Evolutionary conservation across 2,113 vertebrate species (phyloP), one percentile per base, ranked within the genome.

Genomic region (Thunnus maccoyii): DNA sequence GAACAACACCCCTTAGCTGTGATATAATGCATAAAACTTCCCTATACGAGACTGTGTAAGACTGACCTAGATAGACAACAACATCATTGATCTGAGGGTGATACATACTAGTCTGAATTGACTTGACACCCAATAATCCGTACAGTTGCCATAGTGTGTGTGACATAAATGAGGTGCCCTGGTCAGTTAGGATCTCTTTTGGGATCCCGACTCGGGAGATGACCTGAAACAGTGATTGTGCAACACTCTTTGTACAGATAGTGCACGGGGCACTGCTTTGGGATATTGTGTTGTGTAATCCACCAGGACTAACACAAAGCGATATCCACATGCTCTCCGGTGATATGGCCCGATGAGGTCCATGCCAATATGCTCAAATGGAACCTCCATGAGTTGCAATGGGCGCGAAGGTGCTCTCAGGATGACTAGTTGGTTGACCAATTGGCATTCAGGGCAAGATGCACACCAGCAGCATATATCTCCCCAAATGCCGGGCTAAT

Each of bases 291-390:
- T 66, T 58, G 25, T 18, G 2, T 48, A 67, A 3, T 67, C 54
- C 63, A 58, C 63, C 25, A 67, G 51, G 9, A 57, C 41, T 41
- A 41, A 41, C 7, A 18, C 25, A 65, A 66, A 65, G 3, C 15
- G 8, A 36, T 58, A 76, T 1, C 54, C 15, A 8, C 11, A 13
- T 58, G 44, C 14, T 5, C 12, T 44, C 22, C 13, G 4, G 12
- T 56, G 73, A 66, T 66, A 66, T 11, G 14, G 63, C 44, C 52
- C 8, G 6, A 56, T 65, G 32, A 65, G 18, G 41, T 48, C 36
- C 36, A 41, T 41, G 7, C 22, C 62, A 51, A 11, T 17, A 6
- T 15, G n/a, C 16, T 62, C 32, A 55, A 65, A 56, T n/a, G 9
- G 62, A 20, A 58, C 25, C 44, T 57, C 54, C 15, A 50, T 36